Evolutionary conservation across 23 tunicate genomes (phyloP), one percentile per base, ranked within the genome.

Genomic region (Styela plicata): DNA sequence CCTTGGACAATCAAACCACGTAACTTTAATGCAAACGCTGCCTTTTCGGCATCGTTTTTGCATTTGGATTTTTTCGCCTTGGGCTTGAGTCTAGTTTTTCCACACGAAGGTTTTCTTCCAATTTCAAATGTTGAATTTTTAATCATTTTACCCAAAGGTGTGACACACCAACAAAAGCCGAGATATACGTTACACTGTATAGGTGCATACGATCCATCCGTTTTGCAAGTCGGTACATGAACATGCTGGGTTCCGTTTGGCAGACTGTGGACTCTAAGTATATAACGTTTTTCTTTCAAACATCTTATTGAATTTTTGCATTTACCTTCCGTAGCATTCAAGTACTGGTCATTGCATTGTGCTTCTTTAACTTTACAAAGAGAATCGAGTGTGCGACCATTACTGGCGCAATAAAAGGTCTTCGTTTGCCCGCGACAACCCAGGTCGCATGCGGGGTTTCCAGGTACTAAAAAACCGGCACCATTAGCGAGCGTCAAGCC

Each of bases 111-210:
- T 16, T 26, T 25, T 27, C 22, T n/a, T 10, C 81, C 81, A 1
- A 76, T 76, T 24, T 36, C 66, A 44, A 76, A 52, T 23, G 64
- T 76, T 24, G 81, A 44, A 76, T 76, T 29, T 29, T 52, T 44
- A 13, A 20, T 53, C 64, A 76, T 53, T 52, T 37, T 52, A 17
- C 81, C 81, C 18, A 76, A 19, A 52, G 66, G 24, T 36, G 81
- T 76, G 27, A 76, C 81, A 44, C 81, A 76, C 81, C 81, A 76
- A 0, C 81, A 76, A 44, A 20, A 76, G 32, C 81, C 81, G 64
- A 76, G 53, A 2, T 23, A 53, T 20, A 24, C 24, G 1, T 76
- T 53, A 34, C 81, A 76, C 1, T 76, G 81, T 17, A 53, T 76
- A 37, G 81, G 81, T 7, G 64, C 32, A 29, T 37, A 76, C 1